Evolutionary conservation across 2,113 vertebrate species (phyloP).

Genomic region (Rallus limicola): DNA sequence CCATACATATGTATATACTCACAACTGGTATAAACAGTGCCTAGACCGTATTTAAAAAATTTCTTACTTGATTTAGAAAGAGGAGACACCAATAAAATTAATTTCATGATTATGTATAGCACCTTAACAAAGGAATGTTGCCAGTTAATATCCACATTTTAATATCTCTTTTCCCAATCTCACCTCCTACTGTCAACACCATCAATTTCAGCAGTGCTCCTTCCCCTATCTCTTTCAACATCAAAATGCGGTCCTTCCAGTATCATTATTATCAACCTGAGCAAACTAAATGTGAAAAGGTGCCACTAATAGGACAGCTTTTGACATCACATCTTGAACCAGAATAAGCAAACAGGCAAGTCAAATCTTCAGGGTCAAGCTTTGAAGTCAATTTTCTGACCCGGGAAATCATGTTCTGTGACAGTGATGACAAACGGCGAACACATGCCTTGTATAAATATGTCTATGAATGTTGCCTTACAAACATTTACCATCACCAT

Average conservation of each 20-base stretch:
- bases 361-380: slow-evolving; percentile 78
- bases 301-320: slow-evolving; percentile 75
- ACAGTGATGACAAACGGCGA: slow-evolving; percentile 68
- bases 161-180: slow-evolving; percentile 60
- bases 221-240: slow-evolving; percentile 73
- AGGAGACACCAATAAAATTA: not conserved
- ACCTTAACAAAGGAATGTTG: slow-evolving; percentile 38
- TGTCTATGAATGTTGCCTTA: slow-evolving; percentile 38
- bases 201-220: slow-evolving; percentile 67
- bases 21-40: not conserved
- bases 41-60: not conserved
- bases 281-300: slow-evolving; percentile 77
- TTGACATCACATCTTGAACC: slow-evolving; percentile 79
- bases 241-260: slow-evolving; percentile 74
- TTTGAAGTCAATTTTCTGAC: slow-evolving; percentile 71
- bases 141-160: slow-evolving; percentile 38
- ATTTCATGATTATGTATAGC: not conserved
- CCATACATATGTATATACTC: not conserved
- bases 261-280: slow-evolving; percentile 73
- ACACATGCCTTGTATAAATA: slow-evolving; percentile 59
- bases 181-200: slow-evolving; percentile 75
- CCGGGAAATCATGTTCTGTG: slow-evolving; percentile 72
- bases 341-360: slow-evolving; percentile 77
- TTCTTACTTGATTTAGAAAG: not conserved
- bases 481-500: slow-evolving; percentile 27